phyloP scores from a whole-genome alignment of 2,888 invertebrate genomes.

The Drosophila mercatorum region DNA sequence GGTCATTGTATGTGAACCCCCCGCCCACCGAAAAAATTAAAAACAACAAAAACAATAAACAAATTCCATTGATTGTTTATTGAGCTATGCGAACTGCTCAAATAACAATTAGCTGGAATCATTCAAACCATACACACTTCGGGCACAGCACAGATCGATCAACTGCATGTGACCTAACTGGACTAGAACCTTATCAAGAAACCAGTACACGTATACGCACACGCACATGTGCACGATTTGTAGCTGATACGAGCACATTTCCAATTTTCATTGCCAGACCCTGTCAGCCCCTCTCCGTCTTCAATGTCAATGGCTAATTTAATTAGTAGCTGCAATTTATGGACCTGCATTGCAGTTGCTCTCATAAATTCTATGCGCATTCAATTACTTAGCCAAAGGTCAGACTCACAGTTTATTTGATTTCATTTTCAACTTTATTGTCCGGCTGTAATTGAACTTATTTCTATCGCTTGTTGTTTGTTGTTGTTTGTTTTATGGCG shows the following conservation, averaged over 20 bases:
- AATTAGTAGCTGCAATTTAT: slow-evolving; percentile 71
- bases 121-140: slow-evolving; percentile 33
- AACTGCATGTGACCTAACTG: slow-evolving; percentile 58
- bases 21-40: neutral
- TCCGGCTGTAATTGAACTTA: slow-evolving; percentile 37
- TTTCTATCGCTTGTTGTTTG: neutral
- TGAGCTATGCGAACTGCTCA: slow-evolving; percentile 55
- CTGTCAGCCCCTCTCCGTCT: neutral
- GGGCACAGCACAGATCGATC: slow-evolving; percentile 54
- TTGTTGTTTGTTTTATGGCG: slow-evolving; percentile 24
- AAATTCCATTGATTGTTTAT: slow-evolving; percentile 65
- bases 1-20: slow-evolving; percentile 39
- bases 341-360: slow-evolving; percentile 49
- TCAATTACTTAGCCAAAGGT: slow-evolving; percentile 67
- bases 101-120: slow-evolving; percentile 66
- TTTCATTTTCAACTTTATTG: slow-evolving; percentile 47
- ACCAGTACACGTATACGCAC: slow-evolving; percentile 50
- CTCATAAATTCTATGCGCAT: slow-evolving; percentile 67
- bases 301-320: slow-evolving; percentile 46
- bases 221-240: slow-evolving; percentile 42
- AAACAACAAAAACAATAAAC: slow-evolving; percentile 16
- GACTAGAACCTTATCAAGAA: slow-evolving; percentile 49
- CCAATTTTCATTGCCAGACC: slow-evolving; percentile 43
- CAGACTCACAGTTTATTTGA: slow-evolving; percentile 45
- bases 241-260: slow-evolving; percentile 42